Evolutionary conservation across 2,888 invertebrate genomes (phyloP).

Genomic region (Argyra leucocephala): DNA sequence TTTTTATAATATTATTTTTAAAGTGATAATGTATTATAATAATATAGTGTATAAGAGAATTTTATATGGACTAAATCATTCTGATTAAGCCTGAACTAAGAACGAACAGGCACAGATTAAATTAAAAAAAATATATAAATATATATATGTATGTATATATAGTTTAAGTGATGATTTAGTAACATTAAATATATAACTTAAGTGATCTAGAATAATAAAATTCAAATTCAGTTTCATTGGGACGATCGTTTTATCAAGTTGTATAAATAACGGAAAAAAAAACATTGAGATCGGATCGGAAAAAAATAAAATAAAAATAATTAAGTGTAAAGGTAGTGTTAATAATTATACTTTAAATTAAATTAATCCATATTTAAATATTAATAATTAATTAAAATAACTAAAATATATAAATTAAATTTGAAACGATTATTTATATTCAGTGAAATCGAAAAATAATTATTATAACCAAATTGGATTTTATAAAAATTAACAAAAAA

Average conservation of each 20-base stretch:
- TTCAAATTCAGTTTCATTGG: not conserved
- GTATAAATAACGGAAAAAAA: not conserved
- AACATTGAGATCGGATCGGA: not conserved
- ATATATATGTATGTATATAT: not conserved
- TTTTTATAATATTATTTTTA: not conserved
- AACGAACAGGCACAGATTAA: constrained; percentile 4
- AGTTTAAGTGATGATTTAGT: not conserved
- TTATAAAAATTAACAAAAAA: no score
- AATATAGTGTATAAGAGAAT: not conserved
- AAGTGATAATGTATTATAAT: not conserved
- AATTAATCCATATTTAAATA: no score
- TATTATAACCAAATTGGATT: no score
- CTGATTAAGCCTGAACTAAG: not conserved
- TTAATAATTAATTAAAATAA: no score
- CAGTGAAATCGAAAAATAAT: no score
- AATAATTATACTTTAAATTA: not conserved
- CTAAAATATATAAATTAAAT: no score
- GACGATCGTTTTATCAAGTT: not conserved
- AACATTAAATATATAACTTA: not conserved
- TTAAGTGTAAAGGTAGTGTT: not conserved
- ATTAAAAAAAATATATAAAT: not conserved
- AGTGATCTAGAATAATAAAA: not conserved
- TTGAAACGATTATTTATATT: no score
- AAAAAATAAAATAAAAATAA: not conserved
- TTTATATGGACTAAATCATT: not conserved